Percentiles rank a stretch among this genome's conserved stretches.
Conservation (phyloP, 2,888 invertebrate genomes). For the Phyllotreta striolata region DNA sequence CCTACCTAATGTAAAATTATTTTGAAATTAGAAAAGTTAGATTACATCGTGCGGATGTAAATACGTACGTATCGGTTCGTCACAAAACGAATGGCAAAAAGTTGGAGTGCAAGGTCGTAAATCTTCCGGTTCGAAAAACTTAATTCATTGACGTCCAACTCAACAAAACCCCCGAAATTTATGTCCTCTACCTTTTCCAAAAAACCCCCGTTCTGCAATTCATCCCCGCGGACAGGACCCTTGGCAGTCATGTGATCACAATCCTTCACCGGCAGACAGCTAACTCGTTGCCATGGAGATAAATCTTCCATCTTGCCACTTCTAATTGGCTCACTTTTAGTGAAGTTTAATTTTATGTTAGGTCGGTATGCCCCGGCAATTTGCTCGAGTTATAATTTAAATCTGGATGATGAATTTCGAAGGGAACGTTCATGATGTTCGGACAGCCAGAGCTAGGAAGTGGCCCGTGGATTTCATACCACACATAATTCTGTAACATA, state of each 20-base stretch:
- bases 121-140: constrained; percentile 25
- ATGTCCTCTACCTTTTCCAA: constrained; percentile 25
- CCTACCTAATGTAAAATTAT: no score
- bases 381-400: constrained; percentile 49
- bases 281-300: constrained; percentile 62
- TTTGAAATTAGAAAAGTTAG: no score
- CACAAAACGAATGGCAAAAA: constrained; percentile 1
- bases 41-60: no score
- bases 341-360: constrained; percentile 58
- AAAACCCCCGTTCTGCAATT: constrained; percentile 31
- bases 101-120: constrained; percentile 22
- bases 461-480: no score
- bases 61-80: no score
- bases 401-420: constrained; percentile 43
- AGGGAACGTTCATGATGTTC: constrained; percentile 1
- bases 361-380: constrained; percentile 52
- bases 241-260: constrained; percentile 58
- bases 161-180: constrained; percentile 30
- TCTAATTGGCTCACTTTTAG: constrained; percentile 63
- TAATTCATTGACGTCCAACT: constrained; percentile 26
- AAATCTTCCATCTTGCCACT: constrained; percentile 62
- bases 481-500: neutral
- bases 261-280: constrained; percentile 61
- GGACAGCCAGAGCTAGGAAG: neutral
- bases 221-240: constrained; percentile 38